These are phyloP conservation scores for Rhogogaster chlorosoma DNA, from an alignment of 2,888 invertebrate species.

Conservation along the genomic window DNA sequence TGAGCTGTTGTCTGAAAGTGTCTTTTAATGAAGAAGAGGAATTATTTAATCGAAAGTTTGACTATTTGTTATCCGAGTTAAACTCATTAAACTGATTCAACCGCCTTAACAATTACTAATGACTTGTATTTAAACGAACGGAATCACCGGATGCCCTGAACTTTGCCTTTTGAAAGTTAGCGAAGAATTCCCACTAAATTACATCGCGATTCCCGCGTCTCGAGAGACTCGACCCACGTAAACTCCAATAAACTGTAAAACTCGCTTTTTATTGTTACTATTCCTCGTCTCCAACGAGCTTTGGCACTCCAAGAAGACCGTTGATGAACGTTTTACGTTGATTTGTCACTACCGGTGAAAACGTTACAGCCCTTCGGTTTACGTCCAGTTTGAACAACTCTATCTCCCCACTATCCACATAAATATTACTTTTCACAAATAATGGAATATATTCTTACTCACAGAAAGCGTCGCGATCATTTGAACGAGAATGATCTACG, in stretches of 20 bases:
- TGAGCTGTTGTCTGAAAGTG: neutral
- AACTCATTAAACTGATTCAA: slow-evolving; percentile 11
- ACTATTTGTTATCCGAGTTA: neutral
- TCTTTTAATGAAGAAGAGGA: neutral
- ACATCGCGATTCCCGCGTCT: neutral
- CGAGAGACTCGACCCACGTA: neutral
- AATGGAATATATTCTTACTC: neutral
- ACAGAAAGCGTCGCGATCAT: no score
- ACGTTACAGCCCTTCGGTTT: neutral
- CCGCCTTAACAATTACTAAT: slow-evolving; percentile 1
- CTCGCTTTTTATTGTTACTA: slow-evolving; percentile 19
- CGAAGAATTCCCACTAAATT: slow-evolving; percentile 21
- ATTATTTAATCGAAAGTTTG: neutral
- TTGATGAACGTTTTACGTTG: slow-evolving; percentile 10
- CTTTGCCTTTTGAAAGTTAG: slow-evolving; percentile 1
- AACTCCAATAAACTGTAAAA: slow-evolving; percentile 15
- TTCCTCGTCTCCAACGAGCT: slow-evolving; percentile 11
- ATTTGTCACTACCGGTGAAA: neutral
- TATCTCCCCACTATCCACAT: neutral
- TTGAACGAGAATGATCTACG: no score
- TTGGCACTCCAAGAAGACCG: neutral
- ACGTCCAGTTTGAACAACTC: neutral
- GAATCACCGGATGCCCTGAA: slow-evolving; percentile 15
- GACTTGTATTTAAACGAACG: neutral
- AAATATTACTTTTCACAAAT: neutral